Conservation (phyloP, 1,140 invertebrate species). For the Ctenoplectra terminalis region DNA sequence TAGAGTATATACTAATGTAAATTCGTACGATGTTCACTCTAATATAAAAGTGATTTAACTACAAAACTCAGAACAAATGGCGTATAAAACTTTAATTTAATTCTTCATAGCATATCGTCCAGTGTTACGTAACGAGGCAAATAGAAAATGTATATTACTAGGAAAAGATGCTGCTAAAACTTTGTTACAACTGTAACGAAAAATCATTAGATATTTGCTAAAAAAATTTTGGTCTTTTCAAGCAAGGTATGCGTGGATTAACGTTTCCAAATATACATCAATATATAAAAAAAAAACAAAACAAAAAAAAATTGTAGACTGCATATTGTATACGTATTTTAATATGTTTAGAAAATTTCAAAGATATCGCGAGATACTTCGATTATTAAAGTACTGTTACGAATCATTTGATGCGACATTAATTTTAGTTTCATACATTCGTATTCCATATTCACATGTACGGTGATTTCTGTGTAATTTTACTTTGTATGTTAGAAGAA, state of each 20-base stretch:
- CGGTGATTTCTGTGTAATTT: background rate
- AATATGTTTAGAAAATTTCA: background rate
- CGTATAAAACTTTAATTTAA: constrained; percentile 56
- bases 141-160: constrained; percentile 39
- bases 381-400: background rate
- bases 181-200: background rate
- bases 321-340: background rate
- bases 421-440: background rate
- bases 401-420: background rate
- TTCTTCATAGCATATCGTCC: constrained; percentile 47
- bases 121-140: constrained; percentile 27
- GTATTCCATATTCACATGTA: constrained; percentile 5
- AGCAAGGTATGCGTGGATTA: background rate
- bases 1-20: constrained; percentile 66
- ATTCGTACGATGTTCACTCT: constrained; percentile 33
- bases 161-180: constrained; percentile 38
- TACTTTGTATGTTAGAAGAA: background rate
- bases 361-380: background rate
- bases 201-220: background rate
- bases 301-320: constrained; percentile 8
- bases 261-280: background rate
- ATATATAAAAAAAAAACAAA: too few species aligned
- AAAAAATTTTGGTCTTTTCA: background rate
- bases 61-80: constrained; percentile 20
- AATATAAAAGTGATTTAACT: constrained; percentile 38